These are phyloP conservation scores for Protobothrops flavoviridis DNA, from an alignment of 2,113 vertebrate species.

Conservation along the genomic window DNA sequence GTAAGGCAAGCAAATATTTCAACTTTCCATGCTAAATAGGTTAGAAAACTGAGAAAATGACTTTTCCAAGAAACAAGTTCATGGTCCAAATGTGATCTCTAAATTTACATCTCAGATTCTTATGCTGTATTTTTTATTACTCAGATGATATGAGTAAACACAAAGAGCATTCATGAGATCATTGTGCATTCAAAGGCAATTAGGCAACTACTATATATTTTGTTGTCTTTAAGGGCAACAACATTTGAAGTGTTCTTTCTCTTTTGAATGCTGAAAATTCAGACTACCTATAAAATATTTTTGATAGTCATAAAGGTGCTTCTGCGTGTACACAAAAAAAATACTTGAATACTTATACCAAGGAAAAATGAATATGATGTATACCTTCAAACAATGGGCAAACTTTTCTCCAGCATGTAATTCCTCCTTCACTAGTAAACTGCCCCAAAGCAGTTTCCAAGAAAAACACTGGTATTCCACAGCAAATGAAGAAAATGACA, in stretches of 20 bases:
- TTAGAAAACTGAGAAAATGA: neutral
- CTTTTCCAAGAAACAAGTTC: neutral
- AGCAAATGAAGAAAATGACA: conserved; percentile 96
- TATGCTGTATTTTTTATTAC: neutral
- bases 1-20: neutral
- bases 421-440: conserved; percentile 97
- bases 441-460: conserved; percentile 96
- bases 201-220: neutral
- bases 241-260: neutral
- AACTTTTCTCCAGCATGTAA: conserved; percentile 97
- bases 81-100: neutral
- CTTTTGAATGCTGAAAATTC: neutral
- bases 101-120: neutral
- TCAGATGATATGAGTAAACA: too few species aligned
- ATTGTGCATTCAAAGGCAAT: neutral
- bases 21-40: neutral
- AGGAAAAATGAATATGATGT: neutral
- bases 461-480: conserved; percentile 98
- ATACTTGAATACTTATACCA: neutral
- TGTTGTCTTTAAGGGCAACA: neutral
- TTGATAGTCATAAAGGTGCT: neutral
- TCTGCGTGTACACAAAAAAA: conserved; percentile 1
- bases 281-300: neutral
- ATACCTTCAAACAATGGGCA: conserved; percentile 97
- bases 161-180: neutral